Evolutionary conservation across 1,140 invertebrate genomes (phyloP).

Genomic region (Conopomorpha cramerella): DNA sequence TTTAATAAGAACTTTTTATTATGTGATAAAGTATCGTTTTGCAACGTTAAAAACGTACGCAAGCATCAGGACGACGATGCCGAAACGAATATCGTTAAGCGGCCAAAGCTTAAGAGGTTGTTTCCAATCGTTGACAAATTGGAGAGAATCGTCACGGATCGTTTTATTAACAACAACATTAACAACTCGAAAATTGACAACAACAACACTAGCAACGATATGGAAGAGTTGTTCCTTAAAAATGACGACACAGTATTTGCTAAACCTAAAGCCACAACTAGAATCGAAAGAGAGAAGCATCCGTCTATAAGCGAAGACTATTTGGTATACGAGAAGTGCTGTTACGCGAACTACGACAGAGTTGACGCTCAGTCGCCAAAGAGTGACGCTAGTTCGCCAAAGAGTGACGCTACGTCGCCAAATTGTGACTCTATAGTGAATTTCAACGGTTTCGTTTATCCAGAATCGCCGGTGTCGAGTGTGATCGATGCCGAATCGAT

Average conservation of each 20-base stretch:
- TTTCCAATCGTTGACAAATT: constrained; percentile 40
- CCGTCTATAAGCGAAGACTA: constrained; percentile 34
- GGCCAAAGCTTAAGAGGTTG: constrained; percentile 40
- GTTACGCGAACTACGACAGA: constrained; percentile 42
- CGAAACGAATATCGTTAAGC: constrained; percentile 26
- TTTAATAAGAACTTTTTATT: too few species aligned
- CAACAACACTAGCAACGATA: constrained; percentile 20
- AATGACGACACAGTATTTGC: constrained; percentile 45
- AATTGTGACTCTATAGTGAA: too few species aligned
- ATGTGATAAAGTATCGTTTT: constrained; percentile 33
- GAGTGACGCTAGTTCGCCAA: constrained; percentile 25
- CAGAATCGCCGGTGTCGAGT: constrained; percentile 62
- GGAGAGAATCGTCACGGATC: constrained; percentile 37
- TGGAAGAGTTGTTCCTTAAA: constrained; percentile 32
- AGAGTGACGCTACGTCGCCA: too few species aligned
- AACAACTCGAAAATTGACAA: too few species aligned
- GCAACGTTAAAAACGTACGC: too few species aligned
- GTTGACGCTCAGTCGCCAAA: constrained; percentile 25
- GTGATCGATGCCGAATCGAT: constrained; percentile 75
- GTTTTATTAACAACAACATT: constrained; percentile 17
- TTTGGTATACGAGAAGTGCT: constrained; percentile 47
- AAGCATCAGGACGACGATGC: constrained; percentile 25
- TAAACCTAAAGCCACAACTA: too few species aligned
- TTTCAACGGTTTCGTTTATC: constrained; percentile 19
- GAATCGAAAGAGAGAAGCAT: constrained; percentile 40